Conservation (phyloP, 2,113 vertebrate genomes). For the Hyla sarda region DNA sequence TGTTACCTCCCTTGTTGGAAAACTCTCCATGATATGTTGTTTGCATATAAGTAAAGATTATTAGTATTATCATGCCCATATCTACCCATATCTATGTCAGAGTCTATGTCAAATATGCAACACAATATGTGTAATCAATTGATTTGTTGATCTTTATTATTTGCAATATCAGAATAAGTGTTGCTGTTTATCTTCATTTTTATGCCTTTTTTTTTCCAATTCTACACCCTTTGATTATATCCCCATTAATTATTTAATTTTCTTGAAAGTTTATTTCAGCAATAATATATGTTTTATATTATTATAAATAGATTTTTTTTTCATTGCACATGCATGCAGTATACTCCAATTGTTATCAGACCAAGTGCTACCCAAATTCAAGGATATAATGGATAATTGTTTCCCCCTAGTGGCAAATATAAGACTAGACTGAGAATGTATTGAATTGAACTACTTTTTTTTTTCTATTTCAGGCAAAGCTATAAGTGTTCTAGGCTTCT, state of each 20-base stretch:
- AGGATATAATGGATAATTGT: constrained; percentile 50
- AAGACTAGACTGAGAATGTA: background rate
- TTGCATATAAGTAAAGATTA: background rate
- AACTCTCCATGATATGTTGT: background rate
- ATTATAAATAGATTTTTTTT: background rate
- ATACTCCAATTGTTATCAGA: background rate
- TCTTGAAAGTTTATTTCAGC: background rate
- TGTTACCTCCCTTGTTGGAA: background rate
- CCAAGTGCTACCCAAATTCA: background rate
- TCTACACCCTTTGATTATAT: background rate
- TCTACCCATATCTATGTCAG: background rate
- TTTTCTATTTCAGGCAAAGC: too few relatives aligned
- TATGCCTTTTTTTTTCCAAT: too few relatives aligned
- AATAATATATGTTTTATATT: background rate
- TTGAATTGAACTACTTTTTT: too few relatives aligned
- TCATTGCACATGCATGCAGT: background rate
- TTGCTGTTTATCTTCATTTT: too few relatives aligned
- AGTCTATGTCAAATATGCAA: background rate
- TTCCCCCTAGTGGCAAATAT: constrained; percentile 52
- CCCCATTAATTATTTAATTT: background rate
- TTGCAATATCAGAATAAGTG: background rate
- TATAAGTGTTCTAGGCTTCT: background rate
- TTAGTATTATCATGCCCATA: background rate
- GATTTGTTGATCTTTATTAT: background rate
- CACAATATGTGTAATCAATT: background rate